Evolutionary conservation across 2,888 invertebrate species (phyloP), one percentile per base, ranked within the genome.

Genomic region (Spodoptera littoralis): DNA sequence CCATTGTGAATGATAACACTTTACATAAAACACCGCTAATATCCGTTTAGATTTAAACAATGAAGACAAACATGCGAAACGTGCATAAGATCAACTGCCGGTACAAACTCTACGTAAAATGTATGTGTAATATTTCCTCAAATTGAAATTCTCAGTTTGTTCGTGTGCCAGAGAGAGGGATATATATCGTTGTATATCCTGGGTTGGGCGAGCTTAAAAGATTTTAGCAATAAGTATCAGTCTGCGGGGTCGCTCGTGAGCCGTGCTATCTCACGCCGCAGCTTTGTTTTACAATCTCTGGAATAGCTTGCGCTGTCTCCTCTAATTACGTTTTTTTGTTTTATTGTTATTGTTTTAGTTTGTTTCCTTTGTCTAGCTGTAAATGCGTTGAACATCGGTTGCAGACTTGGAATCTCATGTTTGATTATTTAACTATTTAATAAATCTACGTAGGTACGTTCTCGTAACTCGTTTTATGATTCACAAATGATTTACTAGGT

Each of bases 221-320:
- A 79, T 77, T 79, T 73, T 54, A 73, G 79, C 68, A 76, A 73
- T 77, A 76, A 76, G 76, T 72, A 76, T 77, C 66, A 67, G 59
- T 67, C 57, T 55, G 56, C 48, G 56, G 62, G 56, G 62, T 59
- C 74, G 61, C 74, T 50, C 36, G 48, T 42, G 30, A 18, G 48
- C 69, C 36, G 45, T 24, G 49, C 47, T 76, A 76, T 76, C 77
- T 69, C 47, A 61, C 56, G 55, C 63, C 63, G 57, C 77, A 76
- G 74, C 70, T 61, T 77, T 76, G 70, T 76, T 65, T 47, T 49
- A 53, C 52, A 65, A 75, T 77, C 70, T 55, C 47, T 51, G 57
- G 46, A 45, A 58, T 61, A 66, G 55, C 60, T 66, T 45, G 65
- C 42, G 53, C 52, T 60, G 58, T 59, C 50, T 55, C 50, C 11